A percentile compares a stretch with the other conserved stretches of the same genome.
phyloP scores from a whole-genome alignment of 2,797 vertebrate genomes.

The Cirrhinus mrigala region DNA sequence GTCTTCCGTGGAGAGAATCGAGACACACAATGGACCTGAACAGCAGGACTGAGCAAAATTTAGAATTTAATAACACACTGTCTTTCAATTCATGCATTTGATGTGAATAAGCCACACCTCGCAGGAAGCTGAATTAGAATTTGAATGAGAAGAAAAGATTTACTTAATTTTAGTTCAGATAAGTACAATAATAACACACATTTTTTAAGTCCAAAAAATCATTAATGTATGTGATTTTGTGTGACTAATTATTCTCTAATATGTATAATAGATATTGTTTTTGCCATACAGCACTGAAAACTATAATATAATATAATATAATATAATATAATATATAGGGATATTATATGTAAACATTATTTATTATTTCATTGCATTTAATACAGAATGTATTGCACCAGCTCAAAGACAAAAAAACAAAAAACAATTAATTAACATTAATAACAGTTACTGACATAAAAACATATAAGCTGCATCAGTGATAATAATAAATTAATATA shows the following conservation, averaged over 20 bases:
- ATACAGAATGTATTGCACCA: no score
- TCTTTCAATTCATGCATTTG: background rate
- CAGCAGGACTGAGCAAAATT: conserved; percentile 1
- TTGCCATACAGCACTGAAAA: background rate
- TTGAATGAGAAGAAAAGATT: background rate
- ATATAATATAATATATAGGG: background rate
- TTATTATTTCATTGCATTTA: no score
- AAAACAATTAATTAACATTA: no score
- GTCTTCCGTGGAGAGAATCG: background rate
- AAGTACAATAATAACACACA: background rate
- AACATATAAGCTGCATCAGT: no score
- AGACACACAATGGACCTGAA: background rate
- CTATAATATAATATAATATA: background rate
- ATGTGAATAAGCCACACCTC: background rate
- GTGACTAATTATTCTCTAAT: background rate
- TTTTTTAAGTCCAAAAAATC: background rate
- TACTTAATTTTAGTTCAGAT: background rate
- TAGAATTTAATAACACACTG: background rate
- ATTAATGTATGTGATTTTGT: background rate
- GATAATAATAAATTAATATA: no score
- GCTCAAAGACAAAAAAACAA: no score
- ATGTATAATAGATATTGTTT: background rate
- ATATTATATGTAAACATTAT: no score
- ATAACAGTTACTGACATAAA: no score
- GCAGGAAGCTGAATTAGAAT: background rate